A percentile compares a stretch with the other conserved stretches of the same genome.
phyloP scores from a whole-genome alignment of 2,113 vertebrate species.

The Eubucco bourcierii region DNA sequence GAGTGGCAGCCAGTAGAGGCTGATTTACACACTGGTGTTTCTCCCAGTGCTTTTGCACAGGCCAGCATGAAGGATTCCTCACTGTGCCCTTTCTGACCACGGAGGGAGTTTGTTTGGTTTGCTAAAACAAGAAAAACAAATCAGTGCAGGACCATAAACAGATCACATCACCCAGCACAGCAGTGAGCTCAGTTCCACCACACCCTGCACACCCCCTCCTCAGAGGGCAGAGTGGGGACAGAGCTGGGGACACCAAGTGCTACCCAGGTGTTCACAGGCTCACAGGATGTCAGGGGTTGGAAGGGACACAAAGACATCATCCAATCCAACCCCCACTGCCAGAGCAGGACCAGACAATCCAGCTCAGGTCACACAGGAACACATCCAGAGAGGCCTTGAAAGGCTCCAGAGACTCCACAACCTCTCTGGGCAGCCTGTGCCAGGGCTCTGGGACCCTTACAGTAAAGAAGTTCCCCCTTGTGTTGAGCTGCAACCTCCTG shows the following conservation, averaged over 20 bases:
- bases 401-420: no score
- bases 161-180: background rate
- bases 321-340: no score
- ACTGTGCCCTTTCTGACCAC: background rate
- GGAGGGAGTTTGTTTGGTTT: background rate
- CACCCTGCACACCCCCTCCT: background rate
- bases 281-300: no score
- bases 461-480: no score
- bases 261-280: no score
- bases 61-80: background rate
- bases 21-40: background rate
- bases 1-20: background rate
- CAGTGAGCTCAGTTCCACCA: background rate
- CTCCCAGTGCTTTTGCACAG: background rate
- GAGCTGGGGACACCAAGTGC: fast-evolving
- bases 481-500: no score
- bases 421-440: no score
- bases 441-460: no score
- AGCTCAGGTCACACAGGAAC: no score
- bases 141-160: background rate
- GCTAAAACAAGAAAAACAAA: background rate
- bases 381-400: no score
- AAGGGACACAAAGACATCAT: no score
- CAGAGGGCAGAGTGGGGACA: background rate
- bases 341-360: no score